These are phyloP conservation scores for Palythoa heliodiscus DNA, from an alignment of 92 coral and sea anemone species.

Conservation along the genomic window DNA sequence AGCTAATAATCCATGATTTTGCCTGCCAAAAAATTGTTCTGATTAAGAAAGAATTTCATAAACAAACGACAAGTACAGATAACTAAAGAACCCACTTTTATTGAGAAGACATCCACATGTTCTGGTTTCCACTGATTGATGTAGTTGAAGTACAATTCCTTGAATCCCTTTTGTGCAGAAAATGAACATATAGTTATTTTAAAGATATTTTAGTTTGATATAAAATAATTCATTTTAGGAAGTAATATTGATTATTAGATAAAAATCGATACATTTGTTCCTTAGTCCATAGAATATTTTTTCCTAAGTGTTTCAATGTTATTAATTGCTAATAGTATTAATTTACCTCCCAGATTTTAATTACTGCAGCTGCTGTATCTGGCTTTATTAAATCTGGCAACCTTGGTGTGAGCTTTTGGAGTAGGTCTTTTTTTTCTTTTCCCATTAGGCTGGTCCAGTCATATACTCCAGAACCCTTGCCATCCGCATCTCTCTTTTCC, in stretches of 20 bases:
- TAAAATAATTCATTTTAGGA: not conserved
- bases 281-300: not conserved
- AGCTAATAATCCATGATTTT: not conserved
- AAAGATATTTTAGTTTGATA: not conserved
- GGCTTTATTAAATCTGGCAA: not conserved
- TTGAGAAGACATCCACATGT: not conserved
- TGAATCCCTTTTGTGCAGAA: constrained; percentile 24
- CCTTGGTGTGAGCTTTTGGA: not conserved
- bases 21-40: constrained; percentile 1
- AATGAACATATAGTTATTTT: not conserved
- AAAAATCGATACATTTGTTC: not conserved
- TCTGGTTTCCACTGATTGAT: constrained; percentile 23
- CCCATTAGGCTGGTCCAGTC: constrained; percentile 30
- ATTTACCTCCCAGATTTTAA: constrained; percentile 33
- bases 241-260: not conserved
- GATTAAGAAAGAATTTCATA: not conserved
- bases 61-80: not conserved
- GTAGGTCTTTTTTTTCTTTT: constrained; percentile 10
- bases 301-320: not conserved
- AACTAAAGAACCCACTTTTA: not conserved
- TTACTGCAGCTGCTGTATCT: not conserved
- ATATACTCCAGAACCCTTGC: not conserved
- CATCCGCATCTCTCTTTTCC: constrained; percentile 5
- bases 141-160: constrained; percentile 1
- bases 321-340: not conserved